phyloP scores from a whole-genome alignment of 2,888 invertebrate genomes.

The Hydrotaea cyrtoneurina region DNA sequence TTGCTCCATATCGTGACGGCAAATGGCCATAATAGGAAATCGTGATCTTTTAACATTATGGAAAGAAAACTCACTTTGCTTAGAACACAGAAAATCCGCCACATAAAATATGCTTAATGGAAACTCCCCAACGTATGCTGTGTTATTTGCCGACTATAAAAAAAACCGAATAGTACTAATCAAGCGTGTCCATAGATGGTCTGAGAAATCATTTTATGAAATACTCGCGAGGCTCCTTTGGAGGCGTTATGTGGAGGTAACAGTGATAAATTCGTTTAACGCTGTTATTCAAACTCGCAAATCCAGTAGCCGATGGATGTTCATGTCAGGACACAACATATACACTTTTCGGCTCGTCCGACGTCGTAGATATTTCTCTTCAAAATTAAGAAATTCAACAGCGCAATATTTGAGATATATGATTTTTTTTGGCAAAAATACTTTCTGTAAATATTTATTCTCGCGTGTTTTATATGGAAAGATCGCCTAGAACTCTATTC shows the following conservation, averaged over 20 bases:
- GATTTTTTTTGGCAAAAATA: no score
- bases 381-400: slow-evolving; percentile 13
- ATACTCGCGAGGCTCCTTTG: no score
- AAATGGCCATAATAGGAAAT: slow-evolving; percentile 59
- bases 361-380: no score
- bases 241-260: no score
- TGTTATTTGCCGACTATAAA: slow-evolving; percentile 25
- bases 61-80: slow-evolving; percentile 32
- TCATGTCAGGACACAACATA: background rate
- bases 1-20: background rate
- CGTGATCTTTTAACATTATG: slow-evolving; percentile 62
- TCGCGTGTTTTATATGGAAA: background rate
- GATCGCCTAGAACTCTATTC: background rate
- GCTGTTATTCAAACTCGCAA: background rate
- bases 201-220: background rate
- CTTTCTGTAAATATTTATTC: background rate
- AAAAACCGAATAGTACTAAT: background rate
- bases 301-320: background rate
- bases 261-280: background rate
- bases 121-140: slow-evolving; percentile 49
- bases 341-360: background rate
- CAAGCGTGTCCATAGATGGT: background rate
- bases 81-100: slow-evolving; percentile 50
- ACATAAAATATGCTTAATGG: slow-evolving; percentile 45
- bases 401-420: no score